Evolutionary conservation across 1,140 invertebrate genomes (phyloP), one percentile per base, ranked within the genome.

Genomic region (Drosophila kepulauana): DNA sequence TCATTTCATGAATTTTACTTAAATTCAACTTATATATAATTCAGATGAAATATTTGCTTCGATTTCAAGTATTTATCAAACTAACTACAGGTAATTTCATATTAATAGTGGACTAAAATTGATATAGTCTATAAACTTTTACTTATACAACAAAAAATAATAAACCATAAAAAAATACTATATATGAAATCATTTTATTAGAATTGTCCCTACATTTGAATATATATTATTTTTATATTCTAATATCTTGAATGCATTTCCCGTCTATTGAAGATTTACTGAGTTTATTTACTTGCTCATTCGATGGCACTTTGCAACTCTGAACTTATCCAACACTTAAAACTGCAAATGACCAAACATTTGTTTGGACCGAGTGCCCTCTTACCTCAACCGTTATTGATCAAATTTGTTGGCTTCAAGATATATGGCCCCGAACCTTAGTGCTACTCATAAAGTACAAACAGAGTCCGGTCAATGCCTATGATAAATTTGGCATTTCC

Each of bases 401-500:
- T 88, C 84, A 87, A 81, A 70, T 74, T 77, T 87, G 64, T 59
- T 59, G 15, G 41, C 46, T 59, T 43, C 46, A 65, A 74, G 64
- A 68, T 45, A 68, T 66, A 71, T 84, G 49, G 56, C 54, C 7
- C 6, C 38, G 52, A 57, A 41, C 35, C 15, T 41, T 72, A 67
- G 57, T 72, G 58, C 77, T 68, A 84, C 74, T 84, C 84, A 82
- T 78, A 82, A 86, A 82, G 68, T 43, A 67, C 75, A 72, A 71
- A 82, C 69, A 71, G 64, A 79, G 51, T 70, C 61, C 68, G 65
- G 41, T 35, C 43, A 65, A 46, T 49, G 71, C 52, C 75, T 68
- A 75, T 87, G 82, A 87, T 88, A 88, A 84, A 87, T 86, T 82
- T 49, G 61, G 54, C 71, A 81, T 70, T 84, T 82, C 76, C 84